Percentiles rank a stretch among this genome's conserved stretches.
These are phyloP conservation scores for Coelopa pilipes DNA, from an alignment of 2,888 invertebrate genomes.

Conservation along the genomic window DNA sequence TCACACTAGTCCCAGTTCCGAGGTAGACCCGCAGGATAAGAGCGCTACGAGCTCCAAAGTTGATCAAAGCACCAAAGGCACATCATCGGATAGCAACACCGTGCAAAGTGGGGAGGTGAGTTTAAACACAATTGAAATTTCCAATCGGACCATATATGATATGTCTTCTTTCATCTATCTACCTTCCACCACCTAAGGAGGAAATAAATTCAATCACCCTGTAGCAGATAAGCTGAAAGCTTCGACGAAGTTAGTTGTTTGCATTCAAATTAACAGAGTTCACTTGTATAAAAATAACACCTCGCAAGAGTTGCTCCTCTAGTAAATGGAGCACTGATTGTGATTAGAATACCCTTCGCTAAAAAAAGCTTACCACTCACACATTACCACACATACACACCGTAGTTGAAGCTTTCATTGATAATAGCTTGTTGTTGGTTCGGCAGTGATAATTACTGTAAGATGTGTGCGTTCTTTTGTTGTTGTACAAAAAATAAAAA, in stretches of 20 bases:
- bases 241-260: not conserved
- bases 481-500: not conserved
- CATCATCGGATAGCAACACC: constrained; percentile 21
- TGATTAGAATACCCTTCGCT: constrained; percentile 34
- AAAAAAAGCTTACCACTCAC: constrained; percentile 26
- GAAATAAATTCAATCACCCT: too few relatives aligned
- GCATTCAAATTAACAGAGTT: not conserved
- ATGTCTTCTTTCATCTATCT: not conserved
- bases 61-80: constrained; percentile 34
- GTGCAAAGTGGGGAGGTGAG: constrained; percentile 41
- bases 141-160: not conserved
- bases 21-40: constrained; percentile 26
- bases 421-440: constrained; percentile 8
- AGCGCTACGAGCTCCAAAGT: constrained; percentile 37
- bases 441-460: constrained; percentile 1
- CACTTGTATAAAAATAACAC: not conserved
- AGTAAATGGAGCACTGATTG: not conserved
- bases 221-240: too few relatives aligned
- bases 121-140: not conserved
- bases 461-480: constrained; percentile 1
- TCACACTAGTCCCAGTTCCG: constrained; percentile 16
- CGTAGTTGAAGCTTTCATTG: constrained; percentile 10
- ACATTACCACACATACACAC: constrained; percentile 1
- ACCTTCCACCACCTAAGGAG: not conserved
- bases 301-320: not conserved